Evolutionary conservation across 2,113 vertebrate species (phyloP).

Genomic region (Hepsetus odoe): DNA sequence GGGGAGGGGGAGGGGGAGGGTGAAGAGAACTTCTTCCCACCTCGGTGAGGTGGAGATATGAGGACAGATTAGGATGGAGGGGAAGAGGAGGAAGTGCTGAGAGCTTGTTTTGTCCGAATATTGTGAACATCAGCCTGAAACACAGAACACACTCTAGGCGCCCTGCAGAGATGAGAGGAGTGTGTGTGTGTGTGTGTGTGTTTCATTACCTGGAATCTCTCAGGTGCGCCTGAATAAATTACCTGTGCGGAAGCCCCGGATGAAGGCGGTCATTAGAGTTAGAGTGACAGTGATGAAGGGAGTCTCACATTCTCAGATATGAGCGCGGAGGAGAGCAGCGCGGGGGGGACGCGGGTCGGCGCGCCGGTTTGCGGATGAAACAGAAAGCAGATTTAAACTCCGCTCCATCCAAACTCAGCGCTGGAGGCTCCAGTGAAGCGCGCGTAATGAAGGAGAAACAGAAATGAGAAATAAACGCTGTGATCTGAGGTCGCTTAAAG

Average conservation of each 20-base stretch:
- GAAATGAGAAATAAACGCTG: neutral
- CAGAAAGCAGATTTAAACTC: slow-evolving; percentile 4
- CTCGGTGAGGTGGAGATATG: slow-evolving; percentile 41
- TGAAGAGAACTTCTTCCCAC: slow-evolving; percentile 23
- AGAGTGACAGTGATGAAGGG: slow-evolving; percentile 66
- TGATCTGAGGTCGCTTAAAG: neutral
- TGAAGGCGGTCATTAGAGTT: slow-evolving; percentile 30
- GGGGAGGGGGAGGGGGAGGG: neutral
- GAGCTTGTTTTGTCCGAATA: slow-evolving; percentile 37
- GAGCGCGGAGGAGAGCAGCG: slow-evolving; percentile 14
- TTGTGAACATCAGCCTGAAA: slow-evolving; percentile 49
- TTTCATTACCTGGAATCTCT: slow-evolving; percentile 43
- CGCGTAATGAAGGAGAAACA: too few relatives aligned
- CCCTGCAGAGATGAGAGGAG: too few relatives aligned
- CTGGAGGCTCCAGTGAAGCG: too few relatives aligned
- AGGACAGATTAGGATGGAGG: slow-evolving; percentile 31
- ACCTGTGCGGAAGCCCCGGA: slow-evolving; percentile 29
- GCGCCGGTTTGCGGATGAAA: slow-evolving; percentile 36
- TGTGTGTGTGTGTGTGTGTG: neutral
- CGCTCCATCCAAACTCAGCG: slow-evolving; percentile 25
- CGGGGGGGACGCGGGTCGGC: slow-evolving; percentile 36
- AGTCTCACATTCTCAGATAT: slow-evolving; percentile 70
- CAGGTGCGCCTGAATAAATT: slow-evolving; percentile 41
- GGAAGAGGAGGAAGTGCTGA: neutral
- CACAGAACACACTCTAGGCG: neutral